Evolutionary conservation across 2,113 vertebrate genomes (phyloP).

Genomic region (Circaetus cinerascens): DNA sequence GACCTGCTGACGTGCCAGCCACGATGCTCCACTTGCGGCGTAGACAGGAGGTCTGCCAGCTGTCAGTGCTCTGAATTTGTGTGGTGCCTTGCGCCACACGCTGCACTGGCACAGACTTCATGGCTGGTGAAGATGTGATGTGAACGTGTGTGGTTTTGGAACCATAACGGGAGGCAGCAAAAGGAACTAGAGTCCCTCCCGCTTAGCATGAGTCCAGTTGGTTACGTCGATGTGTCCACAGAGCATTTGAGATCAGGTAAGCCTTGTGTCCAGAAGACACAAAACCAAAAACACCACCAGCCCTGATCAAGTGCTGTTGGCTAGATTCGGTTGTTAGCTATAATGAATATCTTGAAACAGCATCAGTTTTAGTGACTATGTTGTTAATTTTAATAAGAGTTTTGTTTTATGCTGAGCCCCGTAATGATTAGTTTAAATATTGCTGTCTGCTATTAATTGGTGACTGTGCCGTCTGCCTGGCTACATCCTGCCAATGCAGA

Average conservation of each 20-base stretch:
- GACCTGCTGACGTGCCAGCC: neutral
- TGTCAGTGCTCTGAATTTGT: neutral
- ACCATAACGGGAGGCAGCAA: neutral
- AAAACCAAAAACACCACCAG: neutral
- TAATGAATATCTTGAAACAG: neutral
- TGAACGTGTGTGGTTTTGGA: fast-evolving
- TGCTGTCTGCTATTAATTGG: neutral
- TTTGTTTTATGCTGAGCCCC: neutral
- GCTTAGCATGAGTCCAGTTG: neutral
- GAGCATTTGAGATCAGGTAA: neutral
- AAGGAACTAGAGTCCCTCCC: neutral
- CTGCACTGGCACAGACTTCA: neutral
- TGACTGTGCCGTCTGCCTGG: neutral
- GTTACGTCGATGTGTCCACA: neutral
- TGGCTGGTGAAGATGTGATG: neutral
- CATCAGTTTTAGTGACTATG: neutral
- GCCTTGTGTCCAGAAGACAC: neutral
- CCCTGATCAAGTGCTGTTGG: neutral
- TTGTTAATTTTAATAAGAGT: slow-evolving; percentile 20
- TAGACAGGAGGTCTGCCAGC: neutral
- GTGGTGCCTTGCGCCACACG: too few species aligned
- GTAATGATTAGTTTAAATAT: neutral
- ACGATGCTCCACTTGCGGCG: neutral
- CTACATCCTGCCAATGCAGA: neutral
- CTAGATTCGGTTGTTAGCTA: neutral